These are phyloP conservation scores for Planococcus citri DNA, from an alignment of 1,140 invertebrate genomes.

Conservation along the genomic window DNA sequence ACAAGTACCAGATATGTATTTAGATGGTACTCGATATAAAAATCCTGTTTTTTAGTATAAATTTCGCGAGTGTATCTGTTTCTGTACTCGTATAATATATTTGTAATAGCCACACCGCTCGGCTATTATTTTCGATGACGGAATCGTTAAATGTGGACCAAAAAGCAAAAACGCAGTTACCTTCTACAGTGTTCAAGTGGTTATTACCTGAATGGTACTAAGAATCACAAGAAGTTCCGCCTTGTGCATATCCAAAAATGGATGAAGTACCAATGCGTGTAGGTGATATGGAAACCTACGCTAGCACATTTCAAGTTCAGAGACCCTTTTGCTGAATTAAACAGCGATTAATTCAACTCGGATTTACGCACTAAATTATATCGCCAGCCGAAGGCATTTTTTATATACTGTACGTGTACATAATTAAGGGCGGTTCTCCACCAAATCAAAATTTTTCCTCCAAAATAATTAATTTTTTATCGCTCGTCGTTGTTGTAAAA, in stretches of 20 bases:
- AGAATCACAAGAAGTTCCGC: constrained; percentile 13
- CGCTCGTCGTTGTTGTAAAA: too few species aligned
- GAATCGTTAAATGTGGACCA: constrained; percentile 15
- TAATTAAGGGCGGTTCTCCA: not conserved
- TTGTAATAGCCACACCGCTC: too few species aligned
- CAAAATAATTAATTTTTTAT: too few species aligned
- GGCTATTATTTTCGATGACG: constrained; percentile 18
- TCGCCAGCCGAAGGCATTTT: not conserved
- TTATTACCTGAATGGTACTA: constrained; percentile 17
- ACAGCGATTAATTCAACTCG: constrained; percentile 12
- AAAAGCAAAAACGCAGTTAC: constrained; percentile 11
- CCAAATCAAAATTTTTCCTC: too few species aligned
- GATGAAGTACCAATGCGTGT: constrained; percentile 20
- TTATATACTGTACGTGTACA: not conserved
- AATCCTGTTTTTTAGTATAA: too few species aligned
- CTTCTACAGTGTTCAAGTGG: constrained; percentile 14
- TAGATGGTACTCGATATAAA: too few species aligned
- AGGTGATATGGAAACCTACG: constrained; percentile 15
- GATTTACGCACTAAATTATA: constrained; percentile 4
- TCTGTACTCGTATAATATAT: too few species aligned
- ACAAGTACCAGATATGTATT: too few species aligned
- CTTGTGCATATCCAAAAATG: constrained; percentile 18
- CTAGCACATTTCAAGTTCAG: constrained; percentile 19
- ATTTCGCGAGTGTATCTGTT: too few species aligned
- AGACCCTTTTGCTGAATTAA: constrained; percentile 19